Conservation (phyloP, 2,797 vertebrate species). For the Dipus sagitta region DNA sequence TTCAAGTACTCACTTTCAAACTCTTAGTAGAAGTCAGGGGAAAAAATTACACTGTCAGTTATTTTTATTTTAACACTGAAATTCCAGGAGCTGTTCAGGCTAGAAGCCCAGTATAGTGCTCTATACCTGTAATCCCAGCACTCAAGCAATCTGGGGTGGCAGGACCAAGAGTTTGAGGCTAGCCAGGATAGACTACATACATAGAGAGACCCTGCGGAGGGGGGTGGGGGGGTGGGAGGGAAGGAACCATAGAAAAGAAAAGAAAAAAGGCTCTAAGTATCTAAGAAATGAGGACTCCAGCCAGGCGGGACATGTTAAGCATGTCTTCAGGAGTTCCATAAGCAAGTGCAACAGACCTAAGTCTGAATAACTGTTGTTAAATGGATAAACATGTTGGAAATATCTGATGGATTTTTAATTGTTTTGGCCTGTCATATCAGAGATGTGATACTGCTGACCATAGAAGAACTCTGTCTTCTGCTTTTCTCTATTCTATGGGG, state of each 20-base stretch:
- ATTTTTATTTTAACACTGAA: slow-evolving; percentile 23
- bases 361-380: neutral
- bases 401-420: neutral
- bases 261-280: neutral
- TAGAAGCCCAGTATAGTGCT: no score
- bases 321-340: neutral
- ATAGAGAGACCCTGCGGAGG: neutral
- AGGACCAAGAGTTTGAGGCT: neutral
- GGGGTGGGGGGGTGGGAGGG: no score
- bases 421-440: neutral
- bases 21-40: neutral
- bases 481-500: neutral
- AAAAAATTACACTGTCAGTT: neutral
- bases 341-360: neutral
- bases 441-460: neutral
- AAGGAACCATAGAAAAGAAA: neutral
- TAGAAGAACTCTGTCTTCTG: neutral
- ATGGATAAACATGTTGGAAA: neutral
- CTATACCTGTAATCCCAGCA: neutral
- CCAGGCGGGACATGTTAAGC: neutral
- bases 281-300: neutral
- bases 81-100: neutral
- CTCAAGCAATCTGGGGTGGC: neutral
- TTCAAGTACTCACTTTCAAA: neutral
- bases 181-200: neutral